Evolutionary conservation across 1,140 invertebrate genomes (phyloP), one percentile per base, ranked within the genome.

Genomic region (Drosophila jambulina): DNA sequence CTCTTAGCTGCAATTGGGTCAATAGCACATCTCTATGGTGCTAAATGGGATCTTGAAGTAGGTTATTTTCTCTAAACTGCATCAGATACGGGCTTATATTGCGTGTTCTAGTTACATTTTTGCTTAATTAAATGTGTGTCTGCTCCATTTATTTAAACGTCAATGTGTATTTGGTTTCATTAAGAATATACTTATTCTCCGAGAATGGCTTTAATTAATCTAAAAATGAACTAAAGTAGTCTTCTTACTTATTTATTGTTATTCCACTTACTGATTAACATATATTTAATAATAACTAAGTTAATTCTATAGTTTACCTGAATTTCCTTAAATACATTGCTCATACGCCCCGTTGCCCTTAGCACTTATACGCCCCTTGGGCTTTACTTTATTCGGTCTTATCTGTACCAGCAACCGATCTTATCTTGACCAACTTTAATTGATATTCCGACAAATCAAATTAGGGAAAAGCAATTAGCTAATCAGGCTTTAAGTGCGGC

Each of bases 401-500:
- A 72, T 74, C 46, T 49, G 59, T 40, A 46, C 34, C 56, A 67
- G 49, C 25, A 60, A 45, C 36, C 42, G 67, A 54, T 45, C 45
- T 74, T 80, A 80, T 80, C 72, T 38, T 5, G 19, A 21, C 9
- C 32, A 25, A 63, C 51, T 82, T 72, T 72, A 82, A 87, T 82
- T 87, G 51, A 68, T 82, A 67, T 57, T 78, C 36, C 21, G 21
- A 40, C 74, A 79, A 84, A 61, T 83, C 54, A 76, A 80, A 87
- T 87, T 80, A 74, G 45, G 46, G 29, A 64, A 70, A 67, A 51
- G 61, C 60, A 78, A 88, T 88, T 80, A 80, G 72, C 64, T 71
- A 90, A 87, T 88, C 71, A 74, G 54, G 64, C 84, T 71, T 78
- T 67, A 80, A 88, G 78, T 64, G 34, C 15, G 38, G 43, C 36